Conservation (phyloP, 2,888 invertebrate genomes). For the Portevinia maculata region DNA sequence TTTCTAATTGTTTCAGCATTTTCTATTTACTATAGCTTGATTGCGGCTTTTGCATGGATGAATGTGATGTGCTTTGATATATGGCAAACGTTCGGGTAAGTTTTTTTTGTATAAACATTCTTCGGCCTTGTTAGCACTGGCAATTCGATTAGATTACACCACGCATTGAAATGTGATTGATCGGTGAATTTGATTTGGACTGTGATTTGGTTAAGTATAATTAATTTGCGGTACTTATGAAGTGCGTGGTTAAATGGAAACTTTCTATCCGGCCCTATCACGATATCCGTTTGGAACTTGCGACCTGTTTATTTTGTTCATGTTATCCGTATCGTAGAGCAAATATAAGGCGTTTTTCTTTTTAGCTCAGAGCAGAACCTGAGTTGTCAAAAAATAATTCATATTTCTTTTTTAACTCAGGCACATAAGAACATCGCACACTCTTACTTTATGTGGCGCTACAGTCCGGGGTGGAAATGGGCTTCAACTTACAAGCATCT, state of each 20-base stretch:
- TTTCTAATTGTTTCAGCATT: constrained; percentile 84
- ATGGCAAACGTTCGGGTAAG: constrained; percentile 92
- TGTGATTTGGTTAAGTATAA: neutral
- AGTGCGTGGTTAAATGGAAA: neutral
- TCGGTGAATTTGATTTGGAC: neutral
- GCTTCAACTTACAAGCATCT: too few species aligned
- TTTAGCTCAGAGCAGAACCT: too few species aligned
- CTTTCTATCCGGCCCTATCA: too few species aligned
- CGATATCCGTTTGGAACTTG: too few species aligned
- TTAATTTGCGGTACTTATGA: neutral
- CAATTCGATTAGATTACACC: constrained; percentile 12
- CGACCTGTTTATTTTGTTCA: too few species aligned
- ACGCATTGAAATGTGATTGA: neutral
- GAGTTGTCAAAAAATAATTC: too few species aligned
- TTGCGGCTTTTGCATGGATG: constrained; percentile 90
- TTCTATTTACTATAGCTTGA: constrained; percentile 87
- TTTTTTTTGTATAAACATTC: constrained; percentile 67
- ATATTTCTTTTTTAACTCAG: too few species aligned
- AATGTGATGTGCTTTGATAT: constrained; percentile 92
- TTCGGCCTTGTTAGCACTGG: neutral
- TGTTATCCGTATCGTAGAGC: too few species aligned
- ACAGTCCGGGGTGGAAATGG: too few species aligned
- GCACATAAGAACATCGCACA: too few species aligned
- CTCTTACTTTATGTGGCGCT: too few species aligned
- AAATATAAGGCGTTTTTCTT: too few species aligned